Conservation (phyloP, 1,140 invertebrate genomes). For the Conus betulinus region DNA sequence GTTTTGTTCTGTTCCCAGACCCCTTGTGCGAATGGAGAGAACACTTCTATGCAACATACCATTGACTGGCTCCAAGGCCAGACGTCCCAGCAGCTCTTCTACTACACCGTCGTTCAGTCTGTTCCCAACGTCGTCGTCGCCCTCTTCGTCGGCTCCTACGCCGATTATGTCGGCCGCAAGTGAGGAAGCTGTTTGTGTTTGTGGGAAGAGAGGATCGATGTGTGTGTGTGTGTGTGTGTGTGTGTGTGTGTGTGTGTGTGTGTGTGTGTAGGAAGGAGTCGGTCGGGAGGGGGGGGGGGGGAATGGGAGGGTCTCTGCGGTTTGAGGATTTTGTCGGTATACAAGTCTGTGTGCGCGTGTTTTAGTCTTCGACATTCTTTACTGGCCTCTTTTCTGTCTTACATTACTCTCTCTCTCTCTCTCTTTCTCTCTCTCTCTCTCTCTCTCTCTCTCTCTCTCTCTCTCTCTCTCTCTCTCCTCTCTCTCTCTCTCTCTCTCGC, state of each 20-base stretch:
- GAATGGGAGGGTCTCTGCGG: too few relatives aligned
- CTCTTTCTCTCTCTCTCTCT: too few relatives aligned
- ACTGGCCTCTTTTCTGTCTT: too few relatives aligned
- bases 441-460: too few relatives aligned
- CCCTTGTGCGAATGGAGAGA: background rate
- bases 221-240: background rate
- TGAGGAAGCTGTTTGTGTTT: background rate
- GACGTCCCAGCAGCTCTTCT: background rate
- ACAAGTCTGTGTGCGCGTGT: too few relatives aligned
- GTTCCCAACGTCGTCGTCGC: conserved; percentile 21
- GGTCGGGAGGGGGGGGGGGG: too few relatives aligned
- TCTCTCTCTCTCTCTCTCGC: too few relatives aligned
- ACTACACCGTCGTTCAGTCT: background rate
- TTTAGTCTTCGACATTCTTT: too few relatives aligned
- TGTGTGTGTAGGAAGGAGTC: background rate
- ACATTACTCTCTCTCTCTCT: too few relatives aligned
- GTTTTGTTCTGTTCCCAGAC: background rate
- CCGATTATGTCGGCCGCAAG: conserved; percentile 40
- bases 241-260: background rate
- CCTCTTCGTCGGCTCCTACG: conserved; percentile 39
- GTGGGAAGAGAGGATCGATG: background rate
- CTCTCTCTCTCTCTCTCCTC: too few relatives aligned
- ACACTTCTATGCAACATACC: background rate
- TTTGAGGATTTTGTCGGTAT: too few relatives aligned
- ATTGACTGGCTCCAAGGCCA: background rate